Evolutionary conservation across 2,797 vertebrate genomes (phyloP), one percentile per base, ranked within the genome.

Genomic region (Octomys mimax): DNA sequence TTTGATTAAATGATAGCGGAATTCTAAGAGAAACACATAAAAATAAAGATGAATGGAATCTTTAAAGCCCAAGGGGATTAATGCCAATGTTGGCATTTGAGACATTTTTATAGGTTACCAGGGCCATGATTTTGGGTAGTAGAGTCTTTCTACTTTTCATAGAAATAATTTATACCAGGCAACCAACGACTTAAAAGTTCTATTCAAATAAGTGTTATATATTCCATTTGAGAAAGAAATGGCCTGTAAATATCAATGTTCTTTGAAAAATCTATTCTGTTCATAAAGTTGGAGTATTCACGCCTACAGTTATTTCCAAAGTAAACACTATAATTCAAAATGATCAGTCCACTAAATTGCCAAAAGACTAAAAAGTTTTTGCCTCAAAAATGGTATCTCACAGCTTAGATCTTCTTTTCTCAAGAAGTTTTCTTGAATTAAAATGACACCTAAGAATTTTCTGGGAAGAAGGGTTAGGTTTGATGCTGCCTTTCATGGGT

Each of bases 381-480:
- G 22, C 9, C 84, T 93, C 64, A 85, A 21, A 36, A 36, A 12
- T 68, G 42, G 12, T 75, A 22, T 78, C n/a, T 26, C 22, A 79
- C 70, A 77, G 54, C 5, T 62, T 90, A 70, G 18, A 49, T 77
- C 21, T 64, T 73, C 66, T 73, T 93, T 92, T 10, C 52, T 16
- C n/a, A 80, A 80, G n/a, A 28, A 97, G 46, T 18, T 82, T 33
- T 77, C 26, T 83, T 94, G 81, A 87, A 95, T 84, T 80, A 88
- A 95, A 97, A 92, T 89, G n/a, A 95, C 54, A 82, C 42, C 22
- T 79, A 77, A 22, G 52, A 91, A 87, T 95, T 95, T 92, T 93
- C 54, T 89, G 12, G 80, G 62, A 91, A 87, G 85, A 64, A 49
- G 2, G 6, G 16, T 64, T 26, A 91, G 57, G 91, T 80, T 85